A percentile compares a stretch with the other conserved stretches of the same genome.
Conservation (phyloP, 2,797 vertebrate genomes). For the Poliocrania exsul region DNA sequence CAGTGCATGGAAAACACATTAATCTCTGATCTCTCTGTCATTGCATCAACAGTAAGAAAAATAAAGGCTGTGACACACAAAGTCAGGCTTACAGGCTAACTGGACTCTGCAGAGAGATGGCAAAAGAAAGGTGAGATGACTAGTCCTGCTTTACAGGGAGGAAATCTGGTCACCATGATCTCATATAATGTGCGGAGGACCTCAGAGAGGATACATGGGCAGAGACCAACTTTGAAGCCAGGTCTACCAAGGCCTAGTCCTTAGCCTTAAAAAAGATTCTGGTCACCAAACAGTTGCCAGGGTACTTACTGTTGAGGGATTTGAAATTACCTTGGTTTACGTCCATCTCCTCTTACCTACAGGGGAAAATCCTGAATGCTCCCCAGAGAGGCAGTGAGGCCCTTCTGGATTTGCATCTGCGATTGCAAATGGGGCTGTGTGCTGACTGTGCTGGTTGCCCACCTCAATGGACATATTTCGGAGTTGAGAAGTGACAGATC, state of each 20-base stretch:
- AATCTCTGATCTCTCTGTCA: not conserved
- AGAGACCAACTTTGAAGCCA: not conserved
- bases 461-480: not conserved
- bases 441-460: not conserved
- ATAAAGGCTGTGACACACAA: not conserved
- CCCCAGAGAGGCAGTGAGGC: not conserved
- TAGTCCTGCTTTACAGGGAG: not conserved
- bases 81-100: not conserved
- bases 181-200: not conserved
- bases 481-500: not conserved
- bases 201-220: not conserved
- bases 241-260: not conserved
- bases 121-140: not conserved
- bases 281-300: not conserved
- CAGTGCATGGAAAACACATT: not conserved
- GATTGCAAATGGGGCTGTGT: not conserved
- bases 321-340: not conserved
- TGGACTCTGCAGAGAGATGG: rapidly evolving
- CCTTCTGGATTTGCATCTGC: not conserved
- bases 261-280: not conserved
- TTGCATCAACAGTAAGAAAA: not conserved
- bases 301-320: not conserved
- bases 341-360: not conserved
- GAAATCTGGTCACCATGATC: not conserved
- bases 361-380: not conserved